Conservation (phyloP, 2,888 invertebrate species). For the Synanthedon myopaeformis region DNA sequence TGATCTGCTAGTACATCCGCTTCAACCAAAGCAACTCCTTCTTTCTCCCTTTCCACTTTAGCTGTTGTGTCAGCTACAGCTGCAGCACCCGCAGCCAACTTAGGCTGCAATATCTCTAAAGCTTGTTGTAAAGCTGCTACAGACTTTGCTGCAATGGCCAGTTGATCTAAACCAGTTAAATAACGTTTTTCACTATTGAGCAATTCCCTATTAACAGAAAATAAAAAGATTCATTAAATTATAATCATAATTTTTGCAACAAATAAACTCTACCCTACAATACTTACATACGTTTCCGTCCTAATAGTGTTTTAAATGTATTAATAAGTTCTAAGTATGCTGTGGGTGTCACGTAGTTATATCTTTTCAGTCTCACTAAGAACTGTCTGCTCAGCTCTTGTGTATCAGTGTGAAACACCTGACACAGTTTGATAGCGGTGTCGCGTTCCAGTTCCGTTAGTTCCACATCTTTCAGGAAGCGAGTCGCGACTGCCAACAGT, state of each 20-base stretch:
- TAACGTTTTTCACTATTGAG: slow-evolving; percentile 81
- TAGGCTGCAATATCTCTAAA: slow-evolving; percentile 86
- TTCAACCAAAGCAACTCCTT: slow-evolving; percentile 85
- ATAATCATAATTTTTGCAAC: not conserved
- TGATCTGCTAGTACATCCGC: slow-evolving; percentile 85
- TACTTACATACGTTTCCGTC: slow-evolving; percentile 79
- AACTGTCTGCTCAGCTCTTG: slow-evolving; percentile 77
- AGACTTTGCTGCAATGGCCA: slow-evolving; percentile 84
- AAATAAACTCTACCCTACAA: not conserved
- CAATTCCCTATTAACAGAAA: slow-evolving; percentile 64
- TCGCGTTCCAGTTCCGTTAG: slow-evolving; percentile 78
- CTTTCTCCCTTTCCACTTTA: slow-evolving; percentile 88
- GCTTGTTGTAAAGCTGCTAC: slow-evolving; percentile 86
- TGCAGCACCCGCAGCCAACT: slow-evolving; percentile 85
- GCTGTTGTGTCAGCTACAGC: slow-evolving; percentile 90
- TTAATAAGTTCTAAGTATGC: slow-evolving; percentile 92
- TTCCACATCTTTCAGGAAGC: slow-evolving; percentile 84
- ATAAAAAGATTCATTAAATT: too few relatives aligned
- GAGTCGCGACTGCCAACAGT: slow-evolving; percentile 85
- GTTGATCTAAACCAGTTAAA: slow-evolving; percentile 86
- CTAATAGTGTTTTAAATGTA: slow-evolving; percentile 85
- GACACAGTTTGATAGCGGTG: slow-evolving; percentile 89
- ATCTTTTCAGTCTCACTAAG: slow-evolving; percentile 72
- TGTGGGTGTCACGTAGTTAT: slow-evolving; percentile 93
- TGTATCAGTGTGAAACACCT: slow-evolving; percentile 89